These are phyloP conservation scores for Teinopalpus imperialis DNA, from an alignment of 2,888 invertebrate genomes.

Conservation along the genomic window DNA sequence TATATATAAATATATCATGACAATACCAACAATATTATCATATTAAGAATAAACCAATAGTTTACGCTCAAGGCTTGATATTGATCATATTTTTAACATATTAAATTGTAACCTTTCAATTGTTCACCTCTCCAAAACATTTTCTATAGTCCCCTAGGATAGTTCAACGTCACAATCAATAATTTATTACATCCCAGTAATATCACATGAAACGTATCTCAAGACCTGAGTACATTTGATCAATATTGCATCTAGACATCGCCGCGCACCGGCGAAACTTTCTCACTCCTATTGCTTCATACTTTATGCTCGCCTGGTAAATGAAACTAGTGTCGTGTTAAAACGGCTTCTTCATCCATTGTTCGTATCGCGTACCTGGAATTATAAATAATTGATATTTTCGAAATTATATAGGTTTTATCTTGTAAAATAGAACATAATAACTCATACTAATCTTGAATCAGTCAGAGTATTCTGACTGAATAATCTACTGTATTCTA, in stretches of 20 bases:
- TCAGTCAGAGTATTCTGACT: too few relatives aligned
- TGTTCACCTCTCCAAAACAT: background rate
- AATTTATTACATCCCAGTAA: slow-evolving; percentile 10
- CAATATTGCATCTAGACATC: slow-evolving; percentile 36
- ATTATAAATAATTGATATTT: too few relatives aligned
- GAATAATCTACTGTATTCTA: too few relatives aligned
- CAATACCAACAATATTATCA: too few relatives aligned
- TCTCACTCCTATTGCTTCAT: slow-evolving; percentile 41
- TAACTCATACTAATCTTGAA: too few relatives aligned
- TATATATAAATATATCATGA: too few relatives aligned
- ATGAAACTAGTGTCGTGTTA: slow-evolving; percentile 37
- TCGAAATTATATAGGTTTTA: too few relatives aligned
- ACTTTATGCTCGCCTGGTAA: slow-evolving; percentile 49
- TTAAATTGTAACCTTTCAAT: background rate
- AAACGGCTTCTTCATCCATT: slow-evolving; percentile 46
- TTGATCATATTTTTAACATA: background rate
- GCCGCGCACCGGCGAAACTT: slow-evolving; percentile 29
- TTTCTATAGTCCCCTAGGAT: background rate
- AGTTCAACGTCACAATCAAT: slow-evolving; percentile 8
- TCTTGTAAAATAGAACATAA: too few relatives aligned
- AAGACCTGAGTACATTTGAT: slow-evolving; percentile 29
- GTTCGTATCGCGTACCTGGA: slow-evolving; percentile 28
- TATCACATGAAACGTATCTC: slow-evolving; percentile 24
- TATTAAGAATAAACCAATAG: too few relatives aligned
- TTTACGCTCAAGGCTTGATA: too few relatives aligned